Base-by-base conservation (phyloP, 2,113 vertebrate genomes). In the Eurystomus gularis region DNA sequence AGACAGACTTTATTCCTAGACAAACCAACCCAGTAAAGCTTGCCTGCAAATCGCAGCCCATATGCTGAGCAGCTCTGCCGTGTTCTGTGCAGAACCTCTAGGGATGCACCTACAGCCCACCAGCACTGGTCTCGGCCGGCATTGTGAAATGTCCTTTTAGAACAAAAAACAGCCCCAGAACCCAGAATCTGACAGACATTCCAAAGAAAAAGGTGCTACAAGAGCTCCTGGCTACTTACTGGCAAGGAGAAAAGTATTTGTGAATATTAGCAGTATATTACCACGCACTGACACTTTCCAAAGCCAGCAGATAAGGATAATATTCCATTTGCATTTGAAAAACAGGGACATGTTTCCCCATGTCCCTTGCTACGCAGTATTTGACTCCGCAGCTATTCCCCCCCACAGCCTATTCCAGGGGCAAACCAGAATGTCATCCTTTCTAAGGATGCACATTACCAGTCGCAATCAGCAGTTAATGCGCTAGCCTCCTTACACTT, bases 261-360 rank as follows among this genome's bases (percentile, higher is more conserved):
- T 42, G 31, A 70, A 28, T 24, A 68, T 10, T 7, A 68, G 26
- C 25, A 75, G 54, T 55, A 55, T 55, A 55, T 55, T 55, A 9
- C 19, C 42, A 13, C 0, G 10, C 14, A 54, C 2, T 44, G 68
- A 10, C 24, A 24, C 46, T 80, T 93, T 51, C 64, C 28, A 49
- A 73, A 78, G 7, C 62, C 61, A 73, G 18, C 16, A 79, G 46
- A 9, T 7, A 40, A 69, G 51, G 48, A 33, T 18, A 33, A 73
- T 3, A 31, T 3, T 44, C n/a, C 44, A 17, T 29, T 55, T 65
- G 5, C 13, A 20, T 23, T 33, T 60, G 13, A 69, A 62, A 33
- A 54, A 17, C 0, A 2, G 13, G 4, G 8, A 2, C 3, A 21
- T 3, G 3, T 48, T 75, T 72, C 51, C 40, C n/a, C 10, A 2